phyloP scores from a whole-genome alignment of 1,140 invertebrate species.

The Neodiprion pinetum region DNA sequence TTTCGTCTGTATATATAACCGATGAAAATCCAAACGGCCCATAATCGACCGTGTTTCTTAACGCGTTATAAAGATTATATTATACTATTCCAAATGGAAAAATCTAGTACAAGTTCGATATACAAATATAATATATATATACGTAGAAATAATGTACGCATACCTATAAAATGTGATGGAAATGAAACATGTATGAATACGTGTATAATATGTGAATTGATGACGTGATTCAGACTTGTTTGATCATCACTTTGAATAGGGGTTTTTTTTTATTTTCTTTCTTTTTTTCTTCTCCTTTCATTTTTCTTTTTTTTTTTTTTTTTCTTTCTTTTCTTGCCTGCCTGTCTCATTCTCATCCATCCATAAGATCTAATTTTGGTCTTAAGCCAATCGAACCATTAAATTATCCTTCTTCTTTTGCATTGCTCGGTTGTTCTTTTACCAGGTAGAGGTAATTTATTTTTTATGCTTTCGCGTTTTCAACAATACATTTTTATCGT shows the following conservation, averaged over 20 bases:
- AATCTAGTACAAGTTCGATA: too few species aligned
- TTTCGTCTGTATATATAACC: too few species aligned
- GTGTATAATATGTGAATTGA: neutral
- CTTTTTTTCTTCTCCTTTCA: constrained; percentile 8
- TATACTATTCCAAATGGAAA: too few species aligned
- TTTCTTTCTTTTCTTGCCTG: constrained; percentile 10
- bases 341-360: constrained; percentile 13
- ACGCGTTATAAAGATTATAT: too few species aligned
- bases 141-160: too few species aligned
- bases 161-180: neutral
- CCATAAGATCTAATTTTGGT: constrained; percentile 1
- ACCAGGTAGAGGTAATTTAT: neutral
- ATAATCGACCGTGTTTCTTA: too few species aligned
- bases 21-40: too few species aligned
- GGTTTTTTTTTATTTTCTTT: constrained; percentile 19
- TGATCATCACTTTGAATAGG: constrained; percentile 10
- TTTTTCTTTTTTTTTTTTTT: constrained; percentile 15
- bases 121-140: too few species aligned
- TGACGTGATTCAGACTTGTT: neutral
- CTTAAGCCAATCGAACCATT: neutral
- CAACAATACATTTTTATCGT: neutral
- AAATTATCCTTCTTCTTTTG: neutral
- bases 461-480: neutral
- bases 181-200: too few species aligned
- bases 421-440: neutral